These are phyloP conservation scores for Drosophila subpulchrella DNA, from an alignment of 1,140 invertebrate genomes.

Conservation along the genomic window DNA sequence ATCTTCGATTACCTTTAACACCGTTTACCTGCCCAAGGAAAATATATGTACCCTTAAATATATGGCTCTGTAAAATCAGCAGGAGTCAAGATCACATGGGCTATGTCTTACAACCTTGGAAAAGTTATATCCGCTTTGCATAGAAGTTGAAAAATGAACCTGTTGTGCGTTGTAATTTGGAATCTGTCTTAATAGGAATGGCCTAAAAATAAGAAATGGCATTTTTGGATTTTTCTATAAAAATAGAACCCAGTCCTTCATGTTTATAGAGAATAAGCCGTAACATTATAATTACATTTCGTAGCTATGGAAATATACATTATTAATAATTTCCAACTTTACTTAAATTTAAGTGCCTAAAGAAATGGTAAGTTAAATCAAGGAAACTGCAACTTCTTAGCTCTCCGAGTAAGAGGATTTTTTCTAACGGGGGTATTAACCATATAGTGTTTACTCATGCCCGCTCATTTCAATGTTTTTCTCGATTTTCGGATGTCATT, in stretches of 20 bases:
- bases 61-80: constrained; percentile 56
- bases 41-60: constrained; percentile 24
- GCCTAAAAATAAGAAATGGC: too few relatives aligned
- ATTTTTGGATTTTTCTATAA: too few relatives aligned
- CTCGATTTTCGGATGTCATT: constrained; percentile 56
- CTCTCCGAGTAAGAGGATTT: not conserved
- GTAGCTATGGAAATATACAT: too few relatives aligned
- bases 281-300: too few relatives aligned
- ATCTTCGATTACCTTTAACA: constrained; percentile 51
- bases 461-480: constrained; percentile 27
- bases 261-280: too few relatives aligned
- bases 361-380: not conserved
- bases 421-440: constrained; percentile 10
- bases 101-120: constrained; percentile 29
- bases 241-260: too few relatives aligned
- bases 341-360: not conserved
- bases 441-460: constrained; percentile 21
- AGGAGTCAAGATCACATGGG: constrained; percentile 46
- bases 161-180: constrained; percentile 14
- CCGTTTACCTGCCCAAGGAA: constrained; percentile 33
- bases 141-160: constrained; percentile 13
- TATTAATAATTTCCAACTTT: too few relatives aligned
- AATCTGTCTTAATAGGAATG: not conserved
- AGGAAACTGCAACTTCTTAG: not conserved
- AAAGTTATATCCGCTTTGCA: constrained; percentile 40